A percentile compares a stretch with the other conserved stretches of the same genome.
These are phyloP conservation scores for Malthinus seriepunctatus DNA, from an alignment of 2,888 invertebrate genomes.

Conservation along the genomic window DNA sequence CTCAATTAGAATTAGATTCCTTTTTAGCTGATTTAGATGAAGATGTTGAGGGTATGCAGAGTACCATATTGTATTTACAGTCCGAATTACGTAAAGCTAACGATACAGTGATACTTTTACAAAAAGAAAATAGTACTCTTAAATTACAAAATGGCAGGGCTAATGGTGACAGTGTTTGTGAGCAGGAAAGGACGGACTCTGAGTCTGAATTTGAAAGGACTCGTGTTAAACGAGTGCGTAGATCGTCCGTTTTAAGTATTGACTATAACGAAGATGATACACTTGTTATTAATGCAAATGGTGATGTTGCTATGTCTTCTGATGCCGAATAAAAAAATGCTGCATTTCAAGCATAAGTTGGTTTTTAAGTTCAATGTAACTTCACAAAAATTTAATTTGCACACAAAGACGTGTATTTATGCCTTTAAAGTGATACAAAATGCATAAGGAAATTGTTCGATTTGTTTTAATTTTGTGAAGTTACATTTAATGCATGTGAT, in stretches of 20 bases:
- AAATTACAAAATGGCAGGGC: slow-evolving; percentile 41
- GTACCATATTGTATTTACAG: slow-evolving; percentile 92
- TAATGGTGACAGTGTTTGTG: slow-evolving; percentile 47
- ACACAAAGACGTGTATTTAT: not conserved
- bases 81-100: slow-evolving; percentile 87
- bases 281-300: slow-evolving; percentile 70
- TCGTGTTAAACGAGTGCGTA: slow-evolving; percentile 68
- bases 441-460: not conserved
- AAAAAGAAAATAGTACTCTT: slow-evolving; percentile 60
- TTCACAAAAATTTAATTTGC: slow-evolving; percentile 14
- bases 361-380: slow-evolving; percentile 11
- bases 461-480: slow-evolving; percentile 1
- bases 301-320: slow-evolving; percentile 60
- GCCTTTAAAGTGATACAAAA: not conserved
- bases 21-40: slow-evolving; percentile 95
- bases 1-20: slow-evolving; percentile 95
- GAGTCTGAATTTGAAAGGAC: slow-evolving; percentile 55
- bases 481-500: not conserved
- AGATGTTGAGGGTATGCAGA: slow-evolving; percentile 98
- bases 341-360: slow-evolving; percentile 8
- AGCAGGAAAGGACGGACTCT: slow-evolving; percentile 56
- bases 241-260: slow-evolving; percentile 71
- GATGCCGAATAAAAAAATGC: slow-evolving; percentile 48
- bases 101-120: slow-evolving; percentile 65
- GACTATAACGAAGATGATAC: slow-evolving; percentile 78